A percentile compares a stretch with the other conserved stretches of the same genome.
Evolutionary conservation across 2,797 vertebrate genomes (phyloP).

Genomic region (Sebastolobus alascanus): DNA sequence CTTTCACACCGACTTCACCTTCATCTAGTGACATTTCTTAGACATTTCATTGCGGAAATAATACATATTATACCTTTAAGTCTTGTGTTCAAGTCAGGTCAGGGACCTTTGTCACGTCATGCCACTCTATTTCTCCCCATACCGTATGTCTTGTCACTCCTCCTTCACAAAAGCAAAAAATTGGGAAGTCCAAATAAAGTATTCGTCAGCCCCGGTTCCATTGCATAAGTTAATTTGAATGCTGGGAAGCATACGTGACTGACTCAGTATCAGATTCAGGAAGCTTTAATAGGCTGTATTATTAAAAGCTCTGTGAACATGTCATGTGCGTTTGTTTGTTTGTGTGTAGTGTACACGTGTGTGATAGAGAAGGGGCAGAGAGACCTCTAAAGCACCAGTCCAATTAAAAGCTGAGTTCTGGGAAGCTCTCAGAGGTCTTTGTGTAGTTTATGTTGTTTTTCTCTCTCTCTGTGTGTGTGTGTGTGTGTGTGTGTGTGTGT

Average conservation of each 20-base stretch:
- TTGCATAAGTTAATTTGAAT: background rate
- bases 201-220: background rate
- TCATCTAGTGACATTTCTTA: background rate
- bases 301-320: slow-evolving; percentile 19
- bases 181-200: background rate
- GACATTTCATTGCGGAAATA: background rate
- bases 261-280: background rate
- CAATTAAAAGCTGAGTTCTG: slow-evolving; percentile 62
- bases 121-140: background rate
- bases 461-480: background rate
- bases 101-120: background rate
- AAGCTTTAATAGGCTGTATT: slow-evolving; percentile 3
- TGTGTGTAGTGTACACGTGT: slow-evolving; percentile 1
- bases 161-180: background rate
- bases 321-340: background rate
- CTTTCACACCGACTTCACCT: background rate
- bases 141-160: background rate
- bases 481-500: background rate
- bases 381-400: slow-evolving; percentile 54
- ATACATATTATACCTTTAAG: background rate
- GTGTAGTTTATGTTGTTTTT: background rate
- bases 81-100: background rate
- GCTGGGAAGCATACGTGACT: background rate
- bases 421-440: slow-evolving; percentile 11
- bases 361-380: slow-evolving; percentile 34